Evolutionary conservation across 2,888 invertebrate species (phyloP).

Genomic region (Brachyopa scutellaris): DNA sequence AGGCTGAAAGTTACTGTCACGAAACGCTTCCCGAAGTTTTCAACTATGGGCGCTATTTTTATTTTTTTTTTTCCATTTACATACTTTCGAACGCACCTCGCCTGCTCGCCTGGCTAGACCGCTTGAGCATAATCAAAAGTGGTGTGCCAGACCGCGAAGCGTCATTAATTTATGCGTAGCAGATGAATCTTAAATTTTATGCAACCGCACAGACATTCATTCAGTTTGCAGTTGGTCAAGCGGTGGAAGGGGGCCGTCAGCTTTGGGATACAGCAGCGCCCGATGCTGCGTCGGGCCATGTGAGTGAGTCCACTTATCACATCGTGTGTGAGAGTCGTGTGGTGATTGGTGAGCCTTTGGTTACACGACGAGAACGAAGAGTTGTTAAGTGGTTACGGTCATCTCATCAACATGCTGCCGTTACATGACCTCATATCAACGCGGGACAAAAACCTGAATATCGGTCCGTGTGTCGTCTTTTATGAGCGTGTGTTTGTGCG

Average conservation of each 20-base stretch:
- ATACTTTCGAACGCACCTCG: constrained; percentile 11
- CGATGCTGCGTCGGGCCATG: constrained; percentile 34
- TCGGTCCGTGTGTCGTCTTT: constrained; percentile 15
- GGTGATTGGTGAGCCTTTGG: constrained; percentile 31
- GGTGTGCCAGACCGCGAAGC: constrained; percentile 48
- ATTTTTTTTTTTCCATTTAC: background rate
- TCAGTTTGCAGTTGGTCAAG: constrained; percentile 25
- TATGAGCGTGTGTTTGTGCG: background rate
- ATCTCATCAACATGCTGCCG: constrained; percentile 71
- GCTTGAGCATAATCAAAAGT: constrained; percentile 37
- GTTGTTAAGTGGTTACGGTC: constrained; percentile 67
- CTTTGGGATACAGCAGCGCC: constrained; percentile 7
- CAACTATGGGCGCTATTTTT: background rate
- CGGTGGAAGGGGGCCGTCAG: background rate
- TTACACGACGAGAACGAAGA: constrained; percentile 21
- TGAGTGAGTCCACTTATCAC: constrained; percentile 65
- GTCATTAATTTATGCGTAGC: constrained; percentile 63
- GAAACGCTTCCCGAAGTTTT: background rate
- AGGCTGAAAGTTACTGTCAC: background rate
- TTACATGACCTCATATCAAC: constrained; percentile 70
- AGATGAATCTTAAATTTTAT: constrained; percentile 71
- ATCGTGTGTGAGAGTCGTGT: constrained; percentile 16
- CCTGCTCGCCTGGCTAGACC: constrained; percentile 19
- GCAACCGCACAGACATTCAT: constrained; percentile 56
- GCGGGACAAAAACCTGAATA: constrained; percentile 47